Percentiles rank a stretch among this genome's conserved stretches.
phyloP scores from a whole-genome alignment of 2,797 vertebrate species.

The Sebastes taczanowskii region DNA sequence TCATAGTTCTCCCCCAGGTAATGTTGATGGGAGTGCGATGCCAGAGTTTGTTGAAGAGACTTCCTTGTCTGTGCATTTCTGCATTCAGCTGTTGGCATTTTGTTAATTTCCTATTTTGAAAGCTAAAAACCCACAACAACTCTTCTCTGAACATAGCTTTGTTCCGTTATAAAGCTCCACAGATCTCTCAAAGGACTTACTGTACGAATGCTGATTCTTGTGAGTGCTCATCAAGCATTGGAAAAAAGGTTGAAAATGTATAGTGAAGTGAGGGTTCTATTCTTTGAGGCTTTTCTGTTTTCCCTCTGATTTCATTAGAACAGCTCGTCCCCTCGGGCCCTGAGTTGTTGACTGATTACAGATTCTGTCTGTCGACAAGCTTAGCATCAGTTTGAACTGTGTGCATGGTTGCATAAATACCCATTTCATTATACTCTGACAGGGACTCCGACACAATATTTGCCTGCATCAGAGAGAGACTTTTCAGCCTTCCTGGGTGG shows the following conservation, averaged over 20 bases:
- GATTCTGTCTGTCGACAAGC: conserved; percentile 73
- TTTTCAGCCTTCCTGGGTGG: conserved; percentile 44
- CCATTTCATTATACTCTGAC: conserved; percentile 76
- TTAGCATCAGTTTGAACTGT: conserved; percentile 70
- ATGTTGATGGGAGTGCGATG: conserved; percentile 29
- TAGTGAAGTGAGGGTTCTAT: conserved; percentile 45
- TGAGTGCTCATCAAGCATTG: conserved; percentile 49
- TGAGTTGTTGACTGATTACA: conserved; percentile 76
- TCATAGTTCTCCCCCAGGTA: conserved; percentile 49
- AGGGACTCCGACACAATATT: conserved; percentile 52
- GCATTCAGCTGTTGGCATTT: conserved; percentile 52
- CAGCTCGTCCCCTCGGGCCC: conserved; percentile 48
- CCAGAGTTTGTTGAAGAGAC: conserved; percentile 30
- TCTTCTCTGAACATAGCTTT: conserved; percentile 40
- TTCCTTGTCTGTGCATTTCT: conserved; percentile 33
- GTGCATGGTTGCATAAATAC: conserved; percentile 74
- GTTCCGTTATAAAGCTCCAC: conserved; percentile 45
- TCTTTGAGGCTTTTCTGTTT: conserved; percentile 64
- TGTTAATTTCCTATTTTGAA: conserved; percentile 55
- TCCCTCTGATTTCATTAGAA: conserved; percentile 66
- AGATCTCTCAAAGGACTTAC: conserved; percentile 51
- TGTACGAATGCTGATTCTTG: conserved; percentile 46
- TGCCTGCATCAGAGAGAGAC: conserved; percentile 45
- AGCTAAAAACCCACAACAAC: conserved; percentile 32
- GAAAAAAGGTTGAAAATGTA: conserved; percentile 27